Evolutionary conservation across 2,888 invertebrate species (phyloP).

Genomic region (Sesamia inferens): DNA sequence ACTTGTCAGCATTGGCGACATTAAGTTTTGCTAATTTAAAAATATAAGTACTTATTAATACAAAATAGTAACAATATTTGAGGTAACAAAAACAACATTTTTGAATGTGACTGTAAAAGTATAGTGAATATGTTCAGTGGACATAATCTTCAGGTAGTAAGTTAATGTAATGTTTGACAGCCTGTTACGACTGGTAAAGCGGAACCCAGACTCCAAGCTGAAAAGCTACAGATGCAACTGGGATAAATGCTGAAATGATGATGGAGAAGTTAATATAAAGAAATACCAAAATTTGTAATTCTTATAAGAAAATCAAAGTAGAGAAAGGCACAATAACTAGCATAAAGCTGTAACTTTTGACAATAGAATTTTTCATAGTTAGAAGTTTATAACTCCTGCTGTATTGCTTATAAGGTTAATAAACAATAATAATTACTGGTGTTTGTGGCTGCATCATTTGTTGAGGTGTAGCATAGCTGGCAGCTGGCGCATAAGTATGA

Average conservation of each 20-base stretch:
- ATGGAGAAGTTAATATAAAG: not conserved
- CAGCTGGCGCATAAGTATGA: constrained; percentile 94
- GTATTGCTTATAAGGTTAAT: not conserved
- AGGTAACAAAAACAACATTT: not conserved
- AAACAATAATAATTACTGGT: constrained; percentile 90
- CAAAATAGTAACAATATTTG: not conserved
- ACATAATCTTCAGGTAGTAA: not conserved
- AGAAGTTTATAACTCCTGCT: not conserved
- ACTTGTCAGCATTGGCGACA: constrained; percentile 94
- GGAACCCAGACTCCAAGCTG: too few species aligned
- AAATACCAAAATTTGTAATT: not conserved
- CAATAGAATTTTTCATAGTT: not conserved
- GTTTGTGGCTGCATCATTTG: constrained; percentile 97
- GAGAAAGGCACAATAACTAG: not conserved
- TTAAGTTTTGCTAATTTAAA: constrained; percentile 93
- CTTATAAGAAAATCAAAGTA: not conserved
- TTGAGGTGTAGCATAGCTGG: constrained; percentile 94
- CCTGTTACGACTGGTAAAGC: too few species aligned
- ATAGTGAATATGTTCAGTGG: not conserved
- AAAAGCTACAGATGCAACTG: too few species aligned
- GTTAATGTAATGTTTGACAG: too few species aligned
- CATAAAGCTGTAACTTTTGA: not conserved
- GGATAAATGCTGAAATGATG: too few species aligned
- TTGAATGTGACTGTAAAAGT: not conserved
- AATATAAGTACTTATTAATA: not conserved